Conservation (phyloP, 2,797 vertebrate genomes). For the Gymnothorax reevesii region DNA sequence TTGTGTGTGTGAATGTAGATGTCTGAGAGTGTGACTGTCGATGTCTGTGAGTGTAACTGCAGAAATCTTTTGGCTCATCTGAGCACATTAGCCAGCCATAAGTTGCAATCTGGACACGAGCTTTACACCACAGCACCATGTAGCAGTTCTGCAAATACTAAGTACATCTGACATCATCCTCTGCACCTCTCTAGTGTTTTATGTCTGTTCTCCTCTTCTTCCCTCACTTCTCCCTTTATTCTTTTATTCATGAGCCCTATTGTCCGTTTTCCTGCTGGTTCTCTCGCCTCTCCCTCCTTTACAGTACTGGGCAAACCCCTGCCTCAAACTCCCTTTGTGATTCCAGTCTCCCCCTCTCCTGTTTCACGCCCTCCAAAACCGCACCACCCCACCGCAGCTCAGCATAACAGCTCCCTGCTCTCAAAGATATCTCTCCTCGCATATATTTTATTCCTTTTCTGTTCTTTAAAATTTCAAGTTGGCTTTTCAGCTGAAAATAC, state of each 20-base stretch:
- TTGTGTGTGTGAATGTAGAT: neutral
- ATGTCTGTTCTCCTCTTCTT: neutral
- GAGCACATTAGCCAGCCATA: neutral
- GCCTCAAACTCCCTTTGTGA: neutral
- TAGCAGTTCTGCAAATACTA: neutral
- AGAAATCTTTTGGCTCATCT: neutral
- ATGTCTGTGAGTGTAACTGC: too few species aligned
- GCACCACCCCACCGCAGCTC: neutral
- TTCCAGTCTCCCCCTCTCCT: neutral
- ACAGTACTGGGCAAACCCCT: neutral
- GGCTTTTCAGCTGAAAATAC: too few species aligned
- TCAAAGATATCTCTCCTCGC: too few species aligned
- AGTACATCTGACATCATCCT: neutral
- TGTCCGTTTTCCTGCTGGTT: neutral
- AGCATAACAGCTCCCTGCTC: neutral
- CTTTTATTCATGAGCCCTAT: conserved; percentile 3
- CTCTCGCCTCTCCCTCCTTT: neutral
- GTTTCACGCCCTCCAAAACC: neutral
- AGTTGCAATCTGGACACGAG: neutral
- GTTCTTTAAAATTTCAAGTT: too few species aligned
- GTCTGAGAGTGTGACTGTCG: neutral
- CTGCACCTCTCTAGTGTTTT: neutral
- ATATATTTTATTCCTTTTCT: too few species aligned
- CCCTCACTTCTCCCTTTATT: neutral
- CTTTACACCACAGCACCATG: neutral